Evolutionary conservation across 2,888 invertebrate species (phyloP), one percentile per base, ranked within the genome.

Genomic region (Lobophora halterata): DNA sequence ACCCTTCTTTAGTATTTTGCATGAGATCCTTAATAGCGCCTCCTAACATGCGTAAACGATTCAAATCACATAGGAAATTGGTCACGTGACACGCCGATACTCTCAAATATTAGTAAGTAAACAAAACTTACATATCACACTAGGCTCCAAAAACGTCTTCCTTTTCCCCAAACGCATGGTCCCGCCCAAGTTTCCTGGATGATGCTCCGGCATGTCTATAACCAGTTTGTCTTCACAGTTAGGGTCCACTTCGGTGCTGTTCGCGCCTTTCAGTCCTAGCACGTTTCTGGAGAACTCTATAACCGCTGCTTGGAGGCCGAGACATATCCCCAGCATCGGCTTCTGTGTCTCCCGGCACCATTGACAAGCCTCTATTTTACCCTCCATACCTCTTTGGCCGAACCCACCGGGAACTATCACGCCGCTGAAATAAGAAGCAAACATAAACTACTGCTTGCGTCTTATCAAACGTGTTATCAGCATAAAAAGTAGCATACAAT

Each of bases 181-280:
- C 4, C 98, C 99, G 1, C 99, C 99, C 89, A 97, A 91, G 54
- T 94, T 90, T 0, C 96, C 97, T 0, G 93, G 92, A 71, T 97
- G 96, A 76, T 99, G 97, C 79, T 99, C 99, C 0, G 99, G 98
- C 99, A 99, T 99, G 61, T 99, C 98, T 46, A 99, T 95, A 2
- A 99, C 95, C 19, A 98, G 88, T 14, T 96, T 95, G 75, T 94
- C 83, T 17, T 85, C 82, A 5, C 94, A 92, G 1, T 92, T 80
- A 0, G 93, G 90, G 55, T 93, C 90, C 18, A 96, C 92, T 83
- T 99, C 99, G 0, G 95, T 94, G 1, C 95, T 94, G 62, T 97
- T 93, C 0, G 98, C 98, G 49, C 91, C 93, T 48, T 90, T 85
- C 37, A 95, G 75, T 0, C 90, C 89, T 0, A 98, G 79, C 0